Conservation (phyloP, 2,888 invertebrate genomes). For the Periphyllus acericola region DNA sequence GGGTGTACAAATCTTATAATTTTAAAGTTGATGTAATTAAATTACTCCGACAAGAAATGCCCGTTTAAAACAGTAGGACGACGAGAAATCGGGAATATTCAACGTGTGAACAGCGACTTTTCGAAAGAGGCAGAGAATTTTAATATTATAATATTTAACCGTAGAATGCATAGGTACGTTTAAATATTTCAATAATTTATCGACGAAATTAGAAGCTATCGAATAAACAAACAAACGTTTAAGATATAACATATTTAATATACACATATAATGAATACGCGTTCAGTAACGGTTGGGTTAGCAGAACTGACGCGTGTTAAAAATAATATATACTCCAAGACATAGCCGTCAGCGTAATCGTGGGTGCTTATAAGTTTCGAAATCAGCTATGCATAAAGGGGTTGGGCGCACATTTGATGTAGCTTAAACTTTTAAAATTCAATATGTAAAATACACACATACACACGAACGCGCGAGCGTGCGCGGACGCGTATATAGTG, state of each 20-base stretch:
- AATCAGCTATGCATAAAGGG: conserved; percentile 49
- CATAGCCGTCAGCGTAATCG: neutral
- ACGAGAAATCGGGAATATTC: no score
- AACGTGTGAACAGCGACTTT: no score
- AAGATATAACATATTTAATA: no score
- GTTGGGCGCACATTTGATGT: conserved; percentile 38
- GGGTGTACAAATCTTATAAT: neutral
- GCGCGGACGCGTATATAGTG: neutral
- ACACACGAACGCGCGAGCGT: neutral
- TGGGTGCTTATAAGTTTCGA: conserved; percentile 37
- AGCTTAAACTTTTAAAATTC: conserved; percentile 44
- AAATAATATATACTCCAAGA: conserved; percentile 1
- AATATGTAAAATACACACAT: neutral
- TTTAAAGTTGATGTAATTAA: neutral
- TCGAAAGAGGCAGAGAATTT: no score
- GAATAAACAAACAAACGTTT: no score
- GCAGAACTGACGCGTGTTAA: neutral
- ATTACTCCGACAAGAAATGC: neutral
- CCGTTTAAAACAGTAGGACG: no score
- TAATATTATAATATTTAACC: no score
- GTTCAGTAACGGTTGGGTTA: neutral
- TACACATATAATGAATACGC: neutral
- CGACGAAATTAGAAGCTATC: neutral
- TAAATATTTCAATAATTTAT: neutral
- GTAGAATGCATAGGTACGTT: neutral